Evolutionary conservation across 2,888 invertebrate genomes (phyloP).

Genomic region (Apodemia duryi): DNA sequence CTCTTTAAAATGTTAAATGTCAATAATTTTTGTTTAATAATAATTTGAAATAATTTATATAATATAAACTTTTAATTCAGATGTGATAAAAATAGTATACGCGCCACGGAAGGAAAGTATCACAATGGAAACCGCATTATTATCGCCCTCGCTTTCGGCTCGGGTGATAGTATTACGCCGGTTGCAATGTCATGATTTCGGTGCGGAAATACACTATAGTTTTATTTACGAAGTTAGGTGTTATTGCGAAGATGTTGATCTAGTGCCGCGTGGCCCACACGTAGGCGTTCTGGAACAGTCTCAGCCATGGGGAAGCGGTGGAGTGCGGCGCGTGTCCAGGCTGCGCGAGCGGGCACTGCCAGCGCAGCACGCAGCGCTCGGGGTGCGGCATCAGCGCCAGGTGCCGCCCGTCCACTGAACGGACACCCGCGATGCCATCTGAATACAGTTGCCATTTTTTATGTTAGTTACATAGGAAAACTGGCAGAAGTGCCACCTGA

Average conservation of each 20-base stretch:
- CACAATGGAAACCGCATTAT: too few species aligned
- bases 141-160: too few species aligned
- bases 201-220: not conserved
- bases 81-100: too few species aligned
- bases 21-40: too few species aligned
- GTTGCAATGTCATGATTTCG: too few species aligned
- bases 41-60: too few species aligned
- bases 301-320: slow-evolving; percentile 91
- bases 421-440: slow-evolving; percentile 93
- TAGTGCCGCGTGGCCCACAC: slow-evolving; percentile 78
- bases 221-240: not conserved
- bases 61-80: too few species aligned
- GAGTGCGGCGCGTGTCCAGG: slow-evolving; percentile 59
- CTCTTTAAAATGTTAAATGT: too few species aligned
- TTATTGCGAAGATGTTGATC: not conserved
- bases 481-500: too few species aligned
- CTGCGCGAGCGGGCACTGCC: slow-evolving; percentile 91
- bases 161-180: too few species aligned
- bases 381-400: slow-evolving; percentile 99
- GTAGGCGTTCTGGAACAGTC: slow-evolving; percentile 94
- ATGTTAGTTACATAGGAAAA: too few species aligned
- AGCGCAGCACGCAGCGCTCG: slow-evolving; percentile 92
- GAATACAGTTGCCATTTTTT: slow-evolving; percentile 28
- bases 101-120: too few species aligned
- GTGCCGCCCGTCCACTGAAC: slow-evolving; percentile 94